Evolutionary conservation across 2,113 vertebrate genomes (phyloP).

Genomic region (Phylloscopus trochiloides): DNA sequence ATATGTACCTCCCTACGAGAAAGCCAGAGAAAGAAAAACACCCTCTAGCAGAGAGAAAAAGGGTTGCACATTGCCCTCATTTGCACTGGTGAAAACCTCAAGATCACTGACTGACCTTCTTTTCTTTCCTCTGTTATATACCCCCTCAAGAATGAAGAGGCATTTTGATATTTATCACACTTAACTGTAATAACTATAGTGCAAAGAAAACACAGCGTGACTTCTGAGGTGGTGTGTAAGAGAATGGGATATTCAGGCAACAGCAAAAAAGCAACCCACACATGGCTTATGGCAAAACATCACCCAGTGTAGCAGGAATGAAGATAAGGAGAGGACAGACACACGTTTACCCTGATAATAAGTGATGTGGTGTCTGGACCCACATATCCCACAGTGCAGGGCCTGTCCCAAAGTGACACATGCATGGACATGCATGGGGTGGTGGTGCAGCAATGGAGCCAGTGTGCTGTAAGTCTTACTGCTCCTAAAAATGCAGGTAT

Average conservation of each 20-base stretch:
- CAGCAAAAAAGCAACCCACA: neutral
- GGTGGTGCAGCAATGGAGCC: neutral
- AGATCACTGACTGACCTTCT: neutral
- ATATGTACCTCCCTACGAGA: neutral
- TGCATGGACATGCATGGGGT: rapidly evolving
- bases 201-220: neutral
- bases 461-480: neutral
- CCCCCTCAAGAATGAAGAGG: neutral
- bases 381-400: too few relatives aligned
- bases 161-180: neutral
- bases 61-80: neutral
- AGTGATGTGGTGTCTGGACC: rapidly evolving
- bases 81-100: neutral
- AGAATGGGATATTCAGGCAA: neutral
- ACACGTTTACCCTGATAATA: rapidly evolving
- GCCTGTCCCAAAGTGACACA: neutral
- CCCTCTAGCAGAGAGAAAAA: neutral
- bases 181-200: neutral
- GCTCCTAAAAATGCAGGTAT: neutral
- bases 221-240: neutral
- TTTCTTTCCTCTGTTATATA: neutral
- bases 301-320: rapidly evolving
- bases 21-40: neutral
- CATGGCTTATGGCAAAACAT: neutral
- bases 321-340: neutral